These are phyloP conservation scores for Euphydryas editha DNA, from an alignment of 2,888 invertebrate species.

Conservation along the genomic window DNA sequence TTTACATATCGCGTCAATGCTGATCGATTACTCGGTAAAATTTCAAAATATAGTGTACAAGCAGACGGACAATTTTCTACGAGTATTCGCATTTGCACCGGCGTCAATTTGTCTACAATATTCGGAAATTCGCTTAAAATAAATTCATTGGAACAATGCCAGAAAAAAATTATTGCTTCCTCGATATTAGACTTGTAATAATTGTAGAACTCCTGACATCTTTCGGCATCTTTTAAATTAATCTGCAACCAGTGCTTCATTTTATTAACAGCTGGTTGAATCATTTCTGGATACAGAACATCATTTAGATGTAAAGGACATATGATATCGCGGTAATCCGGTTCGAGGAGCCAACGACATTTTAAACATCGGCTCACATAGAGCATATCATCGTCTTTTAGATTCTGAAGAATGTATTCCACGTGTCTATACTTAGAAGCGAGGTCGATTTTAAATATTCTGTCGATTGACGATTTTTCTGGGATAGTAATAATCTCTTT, in stretches of 20 bases:
- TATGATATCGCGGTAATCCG: slow-evolving; percentile 52
- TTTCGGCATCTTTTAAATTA: slow-evolving; percentile 50
- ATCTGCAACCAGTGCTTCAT: slow-evolving; percentile 59
- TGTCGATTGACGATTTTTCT: slow-evolving; percentile 57
- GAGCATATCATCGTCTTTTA: slow-evolving; percentile 65
- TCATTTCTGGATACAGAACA: slow-evolving; percentile 61
- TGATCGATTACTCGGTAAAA: slow-evolving; percentile 46
- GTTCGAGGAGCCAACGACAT: slow-evolving; percentile 58
- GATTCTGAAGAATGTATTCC: slow-evolving; percentile 56
- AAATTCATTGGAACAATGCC: slow-evolving; percentile 54
- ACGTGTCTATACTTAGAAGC: slow-evolving; percentile 57
- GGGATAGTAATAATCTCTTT: slow-evolving; percentile 42
- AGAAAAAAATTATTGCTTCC: slow-evolving; percentile 56
- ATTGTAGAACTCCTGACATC: slow-evolving; percentile 59
- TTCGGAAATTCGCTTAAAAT: slow-evolving; percentile 50
- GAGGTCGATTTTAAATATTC: slow-evolving; percentile 65
- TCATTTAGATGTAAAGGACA: slow-evolving; percentile 62
- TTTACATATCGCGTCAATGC: slow-evolving; percentile 47
- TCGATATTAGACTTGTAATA: slow-evolving; percentile 54
- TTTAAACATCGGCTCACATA: slow-evolving; percentile 66
- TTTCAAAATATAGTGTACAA: slow-evolving; percentile 56
- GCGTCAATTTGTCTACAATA: slow-evolving; percentile 53
- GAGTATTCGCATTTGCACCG: slow-evolving; percentile 56
- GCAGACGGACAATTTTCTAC: slow-evolving; percentile 55
- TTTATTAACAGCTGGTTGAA: slow-evolving; percentile 57